phyloP scores from a whole-genome alignment of 2,888 invertebrate species.

The Autographa gamma region DNA sequence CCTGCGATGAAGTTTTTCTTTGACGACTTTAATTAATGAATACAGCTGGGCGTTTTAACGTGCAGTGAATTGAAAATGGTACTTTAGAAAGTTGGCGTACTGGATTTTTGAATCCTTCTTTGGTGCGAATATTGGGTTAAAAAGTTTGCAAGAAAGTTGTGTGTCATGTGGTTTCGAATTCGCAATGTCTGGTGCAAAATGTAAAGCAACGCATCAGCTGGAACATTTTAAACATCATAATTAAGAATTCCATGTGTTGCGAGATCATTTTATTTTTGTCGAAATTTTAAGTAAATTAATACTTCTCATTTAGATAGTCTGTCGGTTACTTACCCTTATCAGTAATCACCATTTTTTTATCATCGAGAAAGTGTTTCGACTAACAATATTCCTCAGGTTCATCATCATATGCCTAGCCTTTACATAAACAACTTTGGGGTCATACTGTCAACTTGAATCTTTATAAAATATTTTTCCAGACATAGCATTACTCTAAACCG shows the following conservation, averaged over 20 bases:
- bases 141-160: neutral
- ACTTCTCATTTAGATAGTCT: too few relatives aligned
- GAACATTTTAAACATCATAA: neutral
- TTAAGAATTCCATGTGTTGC: too few relatives aligned
- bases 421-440: too few relatives aligned
- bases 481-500: neutral
- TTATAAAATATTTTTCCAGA: too few relatives aligned
- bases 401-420: too few relatives aligned
- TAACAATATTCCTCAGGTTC: too few relatives aligned
- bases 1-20: conserved; percentile 37
- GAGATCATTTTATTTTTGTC: too few relatives aligned
- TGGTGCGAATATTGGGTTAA: neutral
- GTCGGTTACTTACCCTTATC: too few relatives aligned
- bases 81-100: neutral
- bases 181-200: neutral
- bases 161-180: neutral
- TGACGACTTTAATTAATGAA: conserved; percentile 44
- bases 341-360: neutral
- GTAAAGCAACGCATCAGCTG: neutral
- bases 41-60: conserved; percentile 37
- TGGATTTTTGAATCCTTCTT: conserved; percentile 16
- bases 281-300: too few relatives aligned
- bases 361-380: too few relatives aligned
- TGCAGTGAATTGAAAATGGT: conserved; percentile 8
- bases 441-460: too few relatives aligned